Base-by-base conservation (phyloP, 2,888 invertebrate species). In the Coelogynopora nodosa region DNA sequence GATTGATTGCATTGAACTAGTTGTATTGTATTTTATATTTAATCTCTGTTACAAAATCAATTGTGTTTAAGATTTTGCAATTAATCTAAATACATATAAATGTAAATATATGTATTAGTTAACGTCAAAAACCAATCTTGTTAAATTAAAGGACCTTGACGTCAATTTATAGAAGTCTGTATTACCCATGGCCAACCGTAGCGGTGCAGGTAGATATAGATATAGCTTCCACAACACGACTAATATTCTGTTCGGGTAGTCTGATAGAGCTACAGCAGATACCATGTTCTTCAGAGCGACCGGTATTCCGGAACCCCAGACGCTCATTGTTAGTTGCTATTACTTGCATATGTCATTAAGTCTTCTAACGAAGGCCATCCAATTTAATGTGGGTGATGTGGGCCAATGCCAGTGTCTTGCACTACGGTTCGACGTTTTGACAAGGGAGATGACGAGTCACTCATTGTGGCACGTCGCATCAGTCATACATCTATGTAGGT, bases 371-470 rank as follows among this genome's bases (percentile, higher is more conserved):
- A 74, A 13, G 74, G 74, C 74, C 27, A 74, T 74, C 5, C 74
- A 26, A n/a, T 74, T 74, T 10, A 26, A 5, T n/a, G 74, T 74
- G 5, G 74, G 74, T 13, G 74, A 74, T 74, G 27, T 74, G 74
- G 74, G 74, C 18, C 74, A 74, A 74, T 74, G 74, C 74, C 27
- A 74, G 23, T 74, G 74, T 74, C 27, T 23, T 74, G 74, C 74
- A 74, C 23, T n/a, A 23, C 74, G 23, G 23, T 74, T 5, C 23
- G 74, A 74, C 27, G 74, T 74, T 26, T 74, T 74, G 74, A 74
- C 27, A 26, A 74, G 74, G 74, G 27, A 74, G 74, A 26, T 74
- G 74, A 74, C 27, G 27, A 23, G 74, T 74, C 18, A 26, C 74
- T n/a, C 74, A 23, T 74, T 23, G 74, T 74, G 74, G 74, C 74